phyloP scores from a whole-genome alignment of 2,888 invertebrate species.

The Cabera pusaria region DNA sequence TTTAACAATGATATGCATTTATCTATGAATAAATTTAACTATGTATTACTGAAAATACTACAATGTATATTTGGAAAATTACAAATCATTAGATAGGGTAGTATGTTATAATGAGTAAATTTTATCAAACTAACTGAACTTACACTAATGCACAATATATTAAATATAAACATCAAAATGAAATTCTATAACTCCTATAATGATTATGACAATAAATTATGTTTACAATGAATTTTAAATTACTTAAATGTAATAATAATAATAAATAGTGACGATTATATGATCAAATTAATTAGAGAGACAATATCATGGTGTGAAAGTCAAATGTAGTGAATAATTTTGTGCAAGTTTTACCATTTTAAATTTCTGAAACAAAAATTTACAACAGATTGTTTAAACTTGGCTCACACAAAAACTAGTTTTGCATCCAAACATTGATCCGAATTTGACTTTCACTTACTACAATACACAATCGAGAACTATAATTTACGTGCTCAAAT shows the following conservation, averaged over 20 bases:
- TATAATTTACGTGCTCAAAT: slow-evolving; percentile 57
- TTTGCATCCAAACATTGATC: slow-evolving; percentile 20
- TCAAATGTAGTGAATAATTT: slow-evolving; percentile 49
- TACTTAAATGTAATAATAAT: slow-evolving; percentile 81
- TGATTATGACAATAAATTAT: slow-evolving; percentile 80
- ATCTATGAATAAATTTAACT: slow-evolving; percentile 75
- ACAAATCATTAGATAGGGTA: slow-evolving; percentile 65
- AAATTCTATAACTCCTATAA: slow-evolving; percentile 76
- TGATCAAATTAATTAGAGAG: slow-evolving; percentile 76
- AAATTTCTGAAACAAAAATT: slow-evolving; percentile 18
- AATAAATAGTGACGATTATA: slow-evolving; percentile 79
- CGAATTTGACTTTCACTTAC: slow-evolving; percentile 59
- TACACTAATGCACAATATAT: slow-evolving; percentile 76
- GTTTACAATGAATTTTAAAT: slow-evolving; percentile 73
- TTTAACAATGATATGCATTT: slow-evolving; percentile 76
- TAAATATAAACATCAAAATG: slow-evolving; percentile 73
- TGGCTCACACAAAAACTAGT: slow-evolving; percentile 23
- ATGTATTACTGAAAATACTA: slow-evolving; percentile 69
- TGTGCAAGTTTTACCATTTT: slow-evolving; percentile 37
- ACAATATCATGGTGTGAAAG: slow-evolving; percentile 75
- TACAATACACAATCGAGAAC: slow-evolving; percentile 48
- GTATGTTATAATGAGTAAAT: slow-evolving; percentile 57
- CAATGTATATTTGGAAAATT: slow-evolving; percentile 63
- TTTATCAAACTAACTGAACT: slow-evolving; percentile 73
- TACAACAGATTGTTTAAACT: slow-evolving; percentile 21